Base-by-base conservation (phyloP, 2,113 vertebrate species). In the Protobothrops mucrosquamatus region DNA sequence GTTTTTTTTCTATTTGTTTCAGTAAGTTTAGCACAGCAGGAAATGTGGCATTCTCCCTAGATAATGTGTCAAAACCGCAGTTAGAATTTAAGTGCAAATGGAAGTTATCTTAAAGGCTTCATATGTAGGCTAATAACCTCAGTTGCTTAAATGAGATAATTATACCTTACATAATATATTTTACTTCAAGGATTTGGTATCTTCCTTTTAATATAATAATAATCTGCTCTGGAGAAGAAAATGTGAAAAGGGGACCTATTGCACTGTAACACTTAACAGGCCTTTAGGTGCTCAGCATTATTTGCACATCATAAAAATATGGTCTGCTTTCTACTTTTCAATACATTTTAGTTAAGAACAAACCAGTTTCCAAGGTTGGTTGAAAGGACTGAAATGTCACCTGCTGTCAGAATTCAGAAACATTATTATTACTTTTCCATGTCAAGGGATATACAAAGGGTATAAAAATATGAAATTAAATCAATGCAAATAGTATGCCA, bases 1-100 rank as follows among this genome's bases (percentile, higher is more conserved):
- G 96, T 96, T 97, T 97, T 97, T 97, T 96, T 97, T 95, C 97
- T 97, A 97, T 98, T 98, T 98, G 98, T 98, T 97, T 98, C 98
- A 97, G 97, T 96, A 97, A 97, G 97, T 98, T 98, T 98, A 97
- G 97, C 97, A 98, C 98, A 98, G 98, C 92, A 9, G 98, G 98
- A 95, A 94, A 56, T 0, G 34, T 97, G 95, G 94, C 95, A 94
- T 95, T 97, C 94, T 96, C 97, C 96, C 96, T 97, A 95, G 96
- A 96, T 96, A 97, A 94, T 95, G 94, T 23, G 59, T 97, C 96
- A 97, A 95, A 95, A 96, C 95, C 96, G 96, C 94, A 95, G 94
- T 96, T 96, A 97, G 95, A 96, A 96, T 97, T 94, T 95, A 96
- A 97, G 95, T 95, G 96, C 96, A 95, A 96, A 26, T 96, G 96